Evolutionary conservation across 2,113 vertebrate species (phyloP).

Genomic region (Crotalus horridus): DNA sequence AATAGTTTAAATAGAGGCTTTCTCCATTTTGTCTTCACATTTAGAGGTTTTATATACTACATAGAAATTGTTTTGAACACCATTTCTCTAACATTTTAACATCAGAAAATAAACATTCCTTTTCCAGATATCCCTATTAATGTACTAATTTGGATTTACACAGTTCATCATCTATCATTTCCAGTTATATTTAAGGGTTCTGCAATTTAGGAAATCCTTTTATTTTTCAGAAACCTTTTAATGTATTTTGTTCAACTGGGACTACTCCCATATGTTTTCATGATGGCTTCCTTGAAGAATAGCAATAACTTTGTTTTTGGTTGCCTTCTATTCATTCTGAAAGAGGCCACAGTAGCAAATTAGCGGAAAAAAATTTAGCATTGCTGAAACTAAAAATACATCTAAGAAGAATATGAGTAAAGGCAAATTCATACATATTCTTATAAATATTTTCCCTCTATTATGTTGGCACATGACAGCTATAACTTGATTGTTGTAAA

Average conservation of each 20-base stretch:
- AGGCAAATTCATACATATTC: not conserved
- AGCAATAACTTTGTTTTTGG: not conserved
- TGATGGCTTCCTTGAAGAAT: not conserved
- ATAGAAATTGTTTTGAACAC: not conserved
- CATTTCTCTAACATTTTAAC: not conserved
- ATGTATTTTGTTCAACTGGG: not conserved
- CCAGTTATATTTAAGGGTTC: not conserved
- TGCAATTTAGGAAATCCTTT: not conserved
- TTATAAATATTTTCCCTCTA: conserved; percentile 22
- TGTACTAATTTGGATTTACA: not conserved
- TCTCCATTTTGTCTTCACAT: not conserved
- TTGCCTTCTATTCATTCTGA: not conserved
- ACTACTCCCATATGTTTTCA: not conserved
- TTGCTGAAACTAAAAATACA: not conserved
- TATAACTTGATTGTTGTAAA: conserved; percentile 44
- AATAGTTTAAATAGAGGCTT: too few species aligned
- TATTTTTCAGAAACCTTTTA: not conserved
- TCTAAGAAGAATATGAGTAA: conserved; percentile 4
- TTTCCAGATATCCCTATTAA: not conserved
- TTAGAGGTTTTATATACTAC: not conserved
- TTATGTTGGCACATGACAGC: not conserved
- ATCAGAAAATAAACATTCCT: not conserved
- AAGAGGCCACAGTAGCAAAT: not conserved
- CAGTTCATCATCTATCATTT: not conserved
- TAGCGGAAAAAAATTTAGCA: not conserved